Evolutionary conservation across 92 coral and sea anemone species (phyloP), one percentile per base, ranked within the genome.

Genomic region (Siderastrea siderea): DNA sequence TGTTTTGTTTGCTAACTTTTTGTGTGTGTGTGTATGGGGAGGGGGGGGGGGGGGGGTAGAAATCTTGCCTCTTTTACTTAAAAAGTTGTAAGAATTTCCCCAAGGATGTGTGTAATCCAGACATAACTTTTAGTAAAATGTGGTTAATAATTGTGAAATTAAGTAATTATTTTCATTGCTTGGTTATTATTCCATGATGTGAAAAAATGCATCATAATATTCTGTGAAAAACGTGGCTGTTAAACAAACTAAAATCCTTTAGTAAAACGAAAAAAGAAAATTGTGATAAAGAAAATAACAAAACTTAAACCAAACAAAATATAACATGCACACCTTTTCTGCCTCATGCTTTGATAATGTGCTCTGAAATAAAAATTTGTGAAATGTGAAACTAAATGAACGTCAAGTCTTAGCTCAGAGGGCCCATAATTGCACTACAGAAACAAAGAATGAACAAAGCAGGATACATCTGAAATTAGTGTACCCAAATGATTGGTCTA

Each of bases 321-420:
- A 46, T n/a, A 57, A 70, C 68, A 51, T 70, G 84, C 93, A 85
- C 85, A 95, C 98, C 98, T 95, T 93, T 70, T 95, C 98, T 86
- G 87, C 90, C 68, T 91, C 95, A 82, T 95, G 96, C n/a, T 84
- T 90, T 81, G 88, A 87, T 85, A 95, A 91, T 61, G 98, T 92
- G 69, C 81, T 95, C 98, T 95, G 92, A 77, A 85, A 75, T 47
- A 54, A 75, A 85, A 84, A 59, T 63, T 49, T 84, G 10, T 53
- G 72, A 61, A 60, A 45, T n/a, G 12, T 71, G 8, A 83, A 72
- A 83, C 7, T 38, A 26, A 81, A 54, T 17, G 5, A 81, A 51
- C 12, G 13, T 7, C 6, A 15, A 26, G 12, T 4, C 47, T 50
- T 12, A 50, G 7, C 6, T 43, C 58, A 50, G 10, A 16, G 2